These are phyloP conservation scores for Salpingus planirostris DNA, from an alignment of 2,888 invertebrate genomes.

Conservation along the genomic window DNA sequence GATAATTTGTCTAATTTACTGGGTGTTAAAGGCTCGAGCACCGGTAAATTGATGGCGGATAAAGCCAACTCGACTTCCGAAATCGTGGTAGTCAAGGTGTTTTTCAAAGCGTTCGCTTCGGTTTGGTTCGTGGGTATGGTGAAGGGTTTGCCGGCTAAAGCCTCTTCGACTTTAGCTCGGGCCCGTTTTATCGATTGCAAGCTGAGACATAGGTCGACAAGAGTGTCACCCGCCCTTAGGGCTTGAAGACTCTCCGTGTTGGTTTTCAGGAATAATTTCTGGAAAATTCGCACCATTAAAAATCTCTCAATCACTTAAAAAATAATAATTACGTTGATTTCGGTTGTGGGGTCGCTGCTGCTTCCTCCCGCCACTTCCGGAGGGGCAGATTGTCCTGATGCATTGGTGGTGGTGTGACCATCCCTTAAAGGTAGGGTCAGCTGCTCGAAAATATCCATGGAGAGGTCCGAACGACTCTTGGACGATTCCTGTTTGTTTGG, in stretches of 20 bases:
- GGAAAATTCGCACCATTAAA: slow-evolving; percentile 21
- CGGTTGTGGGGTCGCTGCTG: slow-evolving; percentile 37
- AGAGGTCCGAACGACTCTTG: slow-evolving; percentile 59
- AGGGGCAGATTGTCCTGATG: slow-evolving; percentile 39
- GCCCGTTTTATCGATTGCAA: slow-evolving; percentile 61
- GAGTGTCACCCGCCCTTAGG: slow-evolving; percentile 70
- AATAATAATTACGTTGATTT: slow-evolving; percentile 40
- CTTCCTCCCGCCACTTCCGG: slow-evolving; percentile 29
- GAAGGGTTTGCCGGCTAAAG: slow-evolving; percentile 56
- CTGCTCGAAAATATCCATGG: slow-evolving; percentile 63
- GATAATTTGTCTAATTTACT: slow-evolving; percentile 76
- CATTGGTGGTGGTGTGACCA: slow-evolving; percentile 39
- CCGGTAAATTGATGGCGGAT: slow-evolving; percentile 74
- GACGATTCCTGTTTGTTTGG: slow-evolving; percentile 48
- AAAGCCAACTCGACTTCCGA: slow-evolving; percentile 78
- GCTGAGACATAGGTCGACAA: slow-evolving; percentile 73
- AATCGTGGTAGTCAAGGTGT: slow-evolving; percentile 61
- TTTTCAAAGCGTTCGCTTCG: slow-evolving; percentile 61
- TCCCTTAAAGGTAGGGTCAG: slow-evolving; percentile 59
- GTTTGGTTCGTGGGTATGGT: slow-evolving; percentile 58
- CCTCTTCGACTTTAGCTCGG: slow-evolving; percentile 52
- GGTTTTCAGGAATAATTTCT: slow-evolving; percentile 71
- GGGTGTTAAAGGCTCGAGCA: slow-evolving; percentile 79
- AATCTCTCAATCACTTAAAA: neutral
- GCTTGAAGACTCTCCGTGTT: slow-evolving; percentile 72